Evolutionary conservation across 1,140 invertebrate species (phyloP).

Genomic region (Ostrea edulis): DNA sequence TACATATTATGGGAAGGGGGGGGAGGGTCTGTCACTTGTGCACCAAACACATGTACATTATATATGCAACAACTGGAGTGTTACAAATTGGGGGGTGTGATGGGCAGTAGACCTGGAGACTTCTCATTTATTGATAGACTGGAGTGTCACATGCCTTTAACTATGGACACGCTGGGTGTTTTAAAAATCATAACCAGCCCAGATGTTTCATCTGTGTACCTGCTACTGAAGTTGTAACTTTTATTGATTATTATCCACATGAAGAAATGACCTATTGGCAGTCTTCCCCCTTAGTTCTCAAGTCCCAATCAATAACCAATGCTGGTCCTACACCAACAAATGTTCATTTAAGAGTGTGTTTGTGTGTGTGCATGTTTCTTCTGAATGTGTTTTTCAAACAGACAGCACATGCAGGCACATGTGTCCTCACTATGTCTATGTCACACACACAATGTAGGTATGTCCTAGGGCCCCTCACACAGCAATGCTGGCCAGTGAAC

Average conservation of each 20-base stretch:
- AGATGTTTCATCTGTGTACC: constrained; percentile 24
- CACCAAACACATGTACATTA: no score
- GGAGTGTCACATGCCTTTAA: background rate
- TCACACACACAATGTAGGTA: background rate
- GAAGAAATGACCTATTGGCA: constrained; percentile 36
- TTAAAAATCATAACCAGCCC: background rate
- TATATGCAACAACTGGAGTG: background rate
- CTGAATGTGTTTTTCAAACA: constrained; percentile 22
- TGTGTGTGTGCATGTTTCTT: background rate
- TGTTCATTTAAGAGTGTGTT: constrained; percentile 11
- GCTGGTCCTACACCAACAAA: constrained; percentile 16
- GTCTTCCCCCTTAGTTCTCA: constrained; percentile 19
- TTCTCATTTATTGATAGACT: background rate
- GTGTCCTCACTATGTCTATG: constrained; percentile 11
- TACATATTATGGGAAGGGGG: background rate
- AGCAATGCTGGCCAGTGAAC: constrained; percentile 18
- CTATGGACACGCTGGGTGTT: background rate
- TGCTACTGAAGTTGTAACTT: constrained; percentile 21
- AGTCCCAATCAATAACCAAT: constrained; percentile 35
- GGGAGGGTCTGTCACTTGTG: no score
- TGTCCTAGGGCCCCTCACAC: constrained; percentile 15
- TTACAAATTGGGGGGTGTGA: background rate
- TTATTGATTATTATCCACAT: constrained; percentile 33
- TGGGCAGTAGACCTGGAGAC: background rate
- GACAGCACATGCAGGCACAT: constrained; percentile 8